Conservation (phyloP, 1,140 invertebrate species). For the Rhagoletis pomonella region DNA sequence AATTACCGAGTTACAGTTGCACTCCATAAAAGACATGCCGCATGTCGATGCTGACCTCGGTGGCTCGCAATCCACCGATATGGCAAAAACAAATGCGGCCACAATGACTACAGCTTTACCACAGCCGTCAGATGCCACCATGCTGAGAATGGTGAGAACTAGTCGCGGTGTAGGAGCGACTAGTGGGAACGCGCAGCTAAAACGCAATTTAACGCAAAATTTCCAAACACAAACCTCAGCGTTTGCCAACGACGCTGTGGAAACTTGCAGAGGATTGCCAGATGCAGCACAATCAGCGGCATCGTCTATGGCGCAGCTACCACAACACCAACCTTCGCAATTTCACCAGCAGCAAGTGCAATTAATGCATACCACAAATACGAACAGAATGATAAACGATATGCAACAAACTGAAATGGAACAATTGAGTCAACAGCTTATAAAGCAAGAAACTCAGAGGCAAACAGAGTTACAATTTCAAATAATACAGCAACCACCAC, state of each 20-base stretch:
- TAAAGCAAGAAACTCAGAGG: neutral
- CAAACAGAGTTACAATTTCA: neutral
- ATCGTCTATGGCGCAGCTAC: neutral
- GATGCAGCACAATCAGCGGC: neutral
- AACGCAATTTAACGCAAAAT: neutral
- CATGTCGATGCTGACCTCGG: no score
- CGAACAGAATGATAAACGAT: neutral
- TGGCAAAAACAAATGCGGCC: no score
- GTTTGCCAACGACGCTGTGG: no score
- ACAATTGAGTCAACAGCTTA: neutral
- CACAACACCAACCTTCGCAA: neutral
- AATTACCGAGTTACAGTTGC: neutral
- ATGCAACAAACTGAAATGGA: neutral
- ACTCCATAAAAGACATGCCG: neutral
- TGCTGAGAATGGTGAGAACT: neutral
- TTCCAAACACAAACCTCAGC: neutral
- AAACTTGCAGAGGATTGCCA: no score
- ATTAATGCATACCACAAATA: neutral
- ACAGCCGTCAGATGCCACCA: neutral
- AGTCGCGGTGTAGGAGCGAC: neutral
- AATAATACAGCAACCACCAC: neutral
- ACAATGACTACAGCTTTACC: no score
- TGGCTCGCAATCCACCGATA: no score
- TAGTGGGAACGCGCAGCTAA: neutral
- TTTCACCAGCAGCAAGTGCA: neutral